Conservation (phyloP, 2,113 vertebrate species). For the Smithornis capensis region DNA sequence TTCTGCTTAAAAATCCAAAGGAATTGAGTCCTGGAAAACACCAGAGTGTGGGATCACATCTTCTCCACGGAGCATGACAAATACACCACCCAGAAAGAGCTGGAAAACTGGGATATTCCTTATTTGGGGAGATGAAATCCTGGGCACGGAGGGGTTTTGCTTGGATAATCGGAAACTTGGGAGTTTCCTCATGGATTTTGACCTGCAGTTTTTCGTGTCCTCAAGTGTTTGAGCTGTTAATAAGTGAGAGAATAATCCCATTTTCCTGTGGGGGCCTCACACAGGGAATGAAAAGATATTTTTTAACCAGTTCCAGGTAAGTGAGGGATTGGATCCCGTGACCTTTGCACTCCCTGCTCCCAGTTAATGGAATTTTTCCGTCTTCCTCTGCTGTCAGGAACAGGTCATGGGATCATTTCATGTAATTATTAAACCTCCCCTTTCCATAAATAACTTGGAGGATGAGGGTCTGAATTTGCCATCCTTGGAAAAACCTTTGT, state of each 20-base stretch:
- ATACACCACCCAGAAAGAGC: background rate
- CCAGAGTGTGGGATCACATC: background rate
- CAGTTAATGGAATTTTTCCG: background rate
- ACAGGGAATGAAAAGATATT: background rate
- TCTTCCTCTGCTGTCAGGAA: background rate
- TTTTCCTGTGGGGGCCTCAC: background rate
- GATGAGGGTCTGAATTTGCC: background rate
- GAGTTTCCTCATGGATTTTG: background rate
- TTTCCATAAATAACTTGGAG: background rate
- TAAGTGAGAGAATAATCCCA: background rate
- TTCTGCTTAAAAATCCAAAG: background rate
- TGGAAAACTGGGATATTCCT: background rate
- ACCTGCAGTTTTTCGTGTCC: background rate
- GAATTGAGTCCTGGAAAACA: background rate
- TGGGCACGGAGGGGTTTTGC: background rate
- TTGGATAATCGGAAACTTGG: background rate
- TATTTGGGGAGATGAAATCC: background rate
- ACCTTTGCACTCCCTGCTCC: background rate
- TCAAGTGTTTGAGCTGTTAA: background rate
- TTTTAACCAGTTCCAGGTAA: background rate
- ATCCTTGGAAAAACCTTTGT: background rate
- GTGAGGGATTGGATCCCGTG: background rate
- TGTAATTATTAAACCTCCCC: background rate
- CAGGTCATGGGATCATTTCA: background rate
- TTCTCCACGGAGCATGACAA: background rate